A percentile compares a stretch with the other conserved stretches of the same genome.
These are phyloP conservation scores for Xiphophorus hellerii DNA, from an alignment of 2,113 vertebrate genomes.

Conservation along the genomic window DNA sequence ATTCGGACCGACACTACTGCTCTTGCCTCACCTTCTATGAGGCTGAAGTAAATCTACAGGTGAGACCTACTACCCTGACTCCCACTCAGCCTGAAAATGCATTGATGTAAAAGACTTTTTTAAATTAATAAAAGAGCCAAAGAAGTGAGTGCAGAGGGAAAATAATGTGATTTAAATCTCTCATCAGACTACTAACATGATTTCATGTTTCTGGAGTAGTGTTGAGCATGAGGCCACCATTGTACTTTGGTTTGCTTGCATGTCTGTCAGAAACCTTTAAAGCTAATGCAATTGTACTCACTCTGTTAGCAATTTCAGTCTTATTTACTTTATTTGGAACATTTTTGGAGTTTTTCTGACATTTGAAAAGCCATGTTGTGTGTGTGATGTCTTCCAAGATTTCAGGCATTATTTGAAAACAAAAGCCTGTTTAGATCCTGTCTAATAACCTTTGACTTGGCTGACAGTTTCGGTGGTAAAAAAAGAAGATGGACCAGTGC, in stretches of 20 bases:
- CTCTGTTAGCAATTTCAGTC: constrained; percentile 38
- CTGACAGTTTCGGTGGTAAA: constrained; percentile 8
- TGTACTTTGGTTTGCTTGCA: constrained; percentile 7
- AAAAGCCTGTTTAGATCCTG: constrained; percentile 26
- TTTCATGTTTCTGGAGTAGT: not conserved
- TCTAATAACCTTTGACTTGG: constrained; percentile 42
- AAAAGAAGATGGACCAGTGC: constrained; percentile 19
- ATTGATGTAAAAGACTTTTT: not conserved
- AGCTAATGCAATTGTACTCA: constrained; percentile 19
- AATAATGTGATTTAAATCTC: not conserved
- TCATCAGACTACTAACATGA: not conserved
- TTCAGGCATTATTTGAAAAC: constrained; percentile 34
- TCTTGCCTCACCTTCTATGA: constrained; percentile 97
- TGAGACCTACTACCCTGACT: constrained; percentile 57
- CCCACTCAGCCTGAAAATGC: not conserved
- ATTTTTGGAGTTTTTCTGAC: constrained; percentile 21
- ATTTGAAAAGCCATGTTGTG: constrained; percentile 23
- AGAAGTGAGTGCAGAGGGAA: not conserved
- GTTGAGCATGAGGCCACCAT: constrained; percentile 20
- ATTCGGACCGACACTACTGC: constrained; percentile 97
- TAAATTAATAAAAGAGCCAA: not conserved
- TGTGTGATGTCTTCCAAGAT: constrained; percentile 32
- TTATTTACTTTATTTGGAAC: constrained; percentile 22
- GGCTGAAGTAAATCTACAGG: constrained; percentile 96
- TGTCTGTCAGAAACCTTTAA: constrained; percentile 21